Percentiles rank a stretch among this genome's conserved stretches.
Evolutionary conservation across 2,113 vertebrate species (phyloP).

Genomic region (human (Homo sapiens)): GRCh38 chr9:105999501-106000000

Average conservation of each 20-base stretch:
- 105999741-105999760: not conserved
- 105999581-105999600: not conserved
- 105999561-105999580: not conserved
- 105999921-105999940: not conserved
- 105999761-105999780: not conserved
- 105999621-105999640: not conserved
- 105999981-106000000: conserved; percentile 19
- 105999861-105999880: conserved; percentile 38
- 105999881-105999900: not conserved
- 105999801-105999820: not conserved
- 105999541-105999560: not conserved
- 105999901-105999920: conserved; percentile 27
- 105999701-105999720: not conserved
- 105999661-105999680: not conserved
- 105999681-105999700: not conserved
- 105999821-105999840: not conserved
- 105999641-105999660: not conserved
- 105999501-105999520: not conserved
- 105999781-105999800: not conserved
- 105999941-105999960: not conserved
- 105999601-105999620: not conserved
- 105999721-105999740: not conserved
- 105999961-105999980: not conserved
- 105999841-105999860: not conserved
- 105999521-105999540: not conserved